Evolutionary conservation across 2,888 invertebrate species (phyloP), one percentile per base, ranked within the genome.

Genomic region (Dicyrtoma fusca): DNA sequence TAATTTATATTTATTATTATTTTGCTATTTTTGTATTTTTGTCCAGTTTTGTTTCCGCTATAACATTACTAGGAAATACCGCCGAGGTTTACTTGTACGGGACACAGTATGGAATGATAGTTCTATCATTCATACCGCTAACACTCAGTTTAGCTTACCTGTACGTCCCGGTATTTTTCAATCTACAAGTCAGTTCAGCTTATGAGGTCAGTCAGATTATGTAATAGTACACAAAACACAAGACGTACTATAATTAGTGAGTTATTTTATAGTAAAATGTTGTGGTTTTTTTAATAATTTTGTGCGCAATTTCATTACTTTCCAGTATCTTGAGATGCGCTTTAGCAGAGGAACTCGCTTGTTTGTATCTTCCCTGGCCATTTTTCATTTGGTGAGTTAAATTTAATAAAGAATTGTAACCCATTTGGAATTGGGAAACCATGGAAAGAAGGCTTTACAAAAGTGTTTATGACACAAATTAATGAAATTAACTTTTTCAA

Each of bases 1-100:
- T 84, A 82, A 82, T 83, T 23, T 13, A 10, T 14, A n/a, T n/a
- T n/a, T n/a, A n/a, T n/a, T n/a, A n/a, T n/a, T n/a, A n/a, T n/a
- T n/a, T n/a, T n/a, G n/a, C n/a, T n/a, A n/a, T n/a, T n/a, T n/a
- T 59, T 55, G 42, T 66, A 44, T 66, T 42, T 66, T 1, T 71
- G 19, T 47, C 10, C 79, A 94, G 94, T 84, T 95, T 94, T 82
- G 89, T 95, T 81, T 95, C 95, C 34, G 95, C 95, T 47, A 92
- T 95, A 79, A 94, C 95, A 82, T 85, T 95, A 61, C 86, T 95
- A 74, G 95, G 95, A 1, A 94, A 94, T 83, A 94, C 95, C 11
- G 91, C 93, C 0, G 95, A 95, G 85, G 92, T 95, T 91, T 95
- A 94, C 83, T 88, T 88, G 80, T 90, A 91, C 82, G 95, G 95